phyloP scores from a whole-genome alignment of 2,113 vertebrate species.

The Podarcis raffonei region DNA sequence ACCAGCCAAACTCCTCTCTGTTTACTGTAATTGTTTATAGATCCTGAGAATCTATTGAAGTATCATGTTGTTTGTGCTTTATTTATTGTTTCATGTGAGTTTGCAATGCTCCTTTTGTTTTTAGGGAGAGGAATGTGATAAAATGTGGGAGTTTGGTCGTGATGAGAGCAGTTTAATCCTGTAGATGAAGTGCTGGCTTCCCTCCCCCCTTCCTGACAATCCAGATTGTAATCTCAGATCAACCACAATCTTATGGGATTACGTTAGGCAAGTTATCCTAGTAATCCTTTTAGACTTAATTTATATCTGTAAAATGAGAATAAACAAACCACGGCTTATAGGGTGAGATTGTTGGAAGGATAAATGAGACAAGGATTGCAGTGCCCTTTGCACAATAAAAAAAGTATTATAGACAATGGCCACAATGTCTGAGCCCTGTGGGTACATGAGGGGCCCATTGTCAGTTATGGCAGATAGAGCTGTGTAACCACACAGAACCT shows the following conservation, averaged over 20 bases:
- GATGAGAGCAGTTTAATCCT: not conserved
- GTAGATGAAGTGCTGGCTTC: not conserved
- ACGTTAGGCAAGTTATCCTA: not conserved
- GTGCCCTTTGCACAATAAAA: not conserved
- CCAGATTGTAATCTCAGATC: not conserved
- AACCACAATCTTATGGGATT: not conserved
- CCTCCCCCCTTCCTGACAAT: too few species aligned
- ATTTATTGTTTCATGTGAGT: not conserved
- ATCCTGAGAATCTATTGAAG: not conserved
- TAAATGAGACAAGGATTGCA: not conserved
- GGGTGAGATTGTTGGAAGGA: not conserved
- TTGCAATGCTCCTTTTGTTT: not conserved
- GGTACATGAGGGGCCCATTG: not conserved
- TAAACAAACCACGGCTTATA: not conserved
- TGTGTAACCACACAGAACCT: not conserved
- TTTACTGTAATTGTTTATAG: not conserved
- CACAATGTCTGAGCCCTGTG: not conserved
- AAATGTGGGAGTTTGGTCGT: not conserved
- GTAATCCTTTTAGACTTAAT: not conserved
- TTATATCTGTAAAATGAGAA: not conserved
- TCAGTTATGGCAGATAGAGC: not conserved
- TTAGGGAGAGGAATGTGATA: not conserved
- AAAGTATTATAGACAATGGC: not conserved
- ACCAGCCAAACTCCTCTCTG: not conserved
- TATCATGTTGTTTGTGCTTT: not conserved